Evolutionary conservation across 1,140 invertebrate genomes (phyloP).

Genomic region (Cydia strobilella): DNA sequence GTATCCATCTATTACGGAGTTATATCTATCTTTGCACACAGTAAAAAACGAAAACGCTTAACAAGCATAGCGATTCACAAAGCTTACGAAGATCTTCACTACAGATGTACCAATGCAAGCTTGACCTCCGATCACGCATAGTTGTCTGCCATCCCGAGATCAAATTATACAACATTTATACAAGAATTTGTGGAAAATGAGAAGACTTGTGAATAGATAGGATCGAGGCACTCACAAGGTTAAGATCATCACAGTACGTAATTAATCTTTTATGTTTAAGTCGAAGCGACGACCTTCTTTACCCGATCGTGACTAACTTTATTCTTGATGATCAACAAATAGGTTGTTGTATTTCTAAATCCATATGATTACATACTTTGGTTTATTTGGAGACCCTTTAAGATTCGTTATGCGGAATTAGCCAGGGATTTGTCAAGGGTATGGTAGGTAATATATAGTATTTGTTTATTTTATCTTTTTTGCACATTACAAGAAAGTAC

Average conservation of each 20-base stretch:
- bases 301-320: conserved; percentile 23
- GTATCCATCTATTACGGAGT: too few relatives aligned
- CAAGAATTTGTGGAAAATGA: not conserved
- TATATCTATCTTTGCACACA: too few relatives aligned
- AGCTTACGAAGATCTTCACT: not conserved
- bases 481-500: too few relatives aligned
- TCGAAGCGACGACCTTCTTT: conserved; percentile 12
- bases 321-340: conserved; percentile 17
- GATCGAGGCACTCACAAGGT: conserved; percentile 21
- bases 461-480: too few relatives aligned
- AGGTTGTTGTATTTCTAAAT: conserved; percentile 5
- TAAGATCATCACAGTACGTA: conserved; percentile 29
- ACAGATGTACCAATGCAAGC: not conserved
- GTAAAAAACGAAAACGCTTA: conserved; percentile 21
- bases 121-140: not conserved
- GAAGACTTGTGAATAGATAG: not conserved
- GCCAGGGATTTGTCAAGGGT: not conserved
- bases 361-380: conserved; percentile 4
- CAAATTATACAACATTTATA: not conserved
- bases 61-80: not conserved
- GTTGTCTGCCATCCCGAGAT: not conserved
- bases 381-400: not conserved
- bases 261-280: conserved; percentile 29
- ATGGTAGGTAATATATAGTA: not conserved
- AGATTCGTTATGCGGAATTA: not conserved